Base-by-base conservation (phyloP, 2,797 vertebrate species). In the Pipistrellus kuhlii region DNA sequence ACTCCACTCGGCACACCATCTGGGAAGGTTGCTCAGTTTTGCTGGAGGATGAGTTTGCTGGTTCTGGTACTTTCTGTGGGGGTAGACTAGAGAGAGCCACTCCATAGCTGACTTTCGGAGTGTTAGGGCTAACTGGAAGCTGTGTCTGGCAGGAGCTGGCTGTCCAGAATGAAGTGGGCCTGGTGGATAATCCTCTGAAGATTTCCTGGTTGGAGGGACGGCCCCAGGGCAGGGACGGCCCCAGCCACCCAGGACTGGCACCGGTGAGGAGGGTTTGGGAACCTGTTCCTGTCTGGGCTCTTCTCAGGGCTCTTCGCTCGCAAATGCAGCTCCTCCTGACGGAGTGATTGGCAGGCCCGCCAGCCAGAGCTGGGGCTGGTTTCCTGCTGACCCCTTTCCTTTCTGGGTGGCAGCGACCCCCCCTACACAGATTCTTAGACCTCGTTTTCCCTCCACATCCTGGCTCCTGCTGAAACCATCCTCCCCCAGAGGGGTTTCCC, bases 181-280 rank as follows among this genome's bases (percentile, higher is more conserved):
- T 99, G 88, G 98, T 98, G 4, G 98, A 97, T 96, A 99, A 99
- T 94, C 99, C 99, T 48, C 97, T 99, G 96, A 99, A 99, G 98
- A 99, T 99, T 92, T 98, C 98, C 8, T 99, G 99, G 99, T 97
- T 99, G 94, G 99, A 99, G 96, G 99, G 99, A 82, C 98, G 98
- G 91, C 99, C 99, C 55, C 97, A 0, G 75, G 94, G 91, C 89
- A 59, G 62, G 0, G 0, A 44, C 13, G 97, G 97, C 90, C 90
- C 86, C 12, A 68, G 93, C 69, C 95, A 97, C 69, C 83, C 97
- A 8, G 97, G 95, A 91, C 73, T 91, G 83, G 97, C 98, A 5
- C 98, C 99, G 99, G 99, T 99, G 98, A 96, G 96, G 85, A 77
- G 44, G 41, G 15, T 32, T 21, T 41, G 18, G 59, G 38, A 8